A percentile compares a stretch with the other conserved stretches of the same genome.
These are phyloP conservation scores for Lumbricus terrestris DNA, from an alignment of 2,888 invertebrate genomes.

Conservation along the genomic window DNA sequence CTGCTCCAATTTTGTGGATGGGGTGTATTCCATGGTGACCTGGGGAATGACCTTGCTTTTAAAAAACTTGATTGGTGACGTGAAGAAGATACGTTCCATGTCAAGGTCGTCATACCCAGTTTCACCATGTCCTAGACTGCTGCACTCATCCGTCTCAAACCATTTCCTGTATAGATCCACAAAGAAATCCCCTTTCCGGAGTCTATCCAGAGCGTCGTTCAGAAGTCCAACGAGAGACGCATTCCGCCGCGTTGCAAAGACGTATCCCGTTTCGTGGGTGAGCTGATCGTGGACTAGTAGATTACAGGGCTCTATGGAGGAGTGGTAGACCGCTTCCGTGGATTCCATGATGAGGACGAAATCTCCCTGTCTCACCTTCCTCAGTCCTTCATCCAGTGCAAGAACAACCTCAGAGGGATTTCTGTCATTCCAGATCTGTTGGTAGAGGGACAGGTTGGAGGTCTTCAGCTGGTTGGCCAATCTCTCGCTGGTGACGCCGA, in stretches of 20 bases:
- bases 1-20: too few species aligned
- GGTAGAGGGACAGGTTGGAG: constrained; percentile 8
- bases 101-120: not conserved
- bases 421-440: not conserved
- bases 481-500: constrained; percentile 25
- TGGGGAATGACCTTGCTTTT: not conserved
- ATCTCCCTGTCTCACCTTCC: constrained; percentile 24
- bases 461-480: not conserved
- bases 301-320: constrained; percentile 32
- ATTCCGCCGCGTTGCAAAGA: constrained; percentile 29
- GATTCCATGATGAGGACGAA: constrained; percentile 33
- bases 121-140: not conserved
- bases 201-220: constrained; percentile 21
- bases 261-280: constrained; percentile 31
- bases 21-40: not conserved
- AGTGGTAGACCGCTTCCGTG: constrained; percentile 25
- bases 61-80: not conserved
- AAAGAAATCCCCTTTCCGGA: constrained; percentile 30
- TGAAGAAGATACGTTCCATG: constrained; percentile 7
- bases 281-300: constrained; percentile 31
- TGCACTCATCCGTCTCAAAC: constrained; percentile 34
- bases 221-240: constrained; percentile 24
- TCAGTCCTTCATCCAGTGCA: constrained; percentile 26
- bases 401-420: not conserved
- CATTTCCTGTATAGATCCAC: constrained; percentile 33